Percentiles rank a stretch among this genome's conserved stretches.
Evolutionary conservation across 2,888 invertebrate genomes (phyloP).

Genomic region (Pinctada fucata): DNA sequence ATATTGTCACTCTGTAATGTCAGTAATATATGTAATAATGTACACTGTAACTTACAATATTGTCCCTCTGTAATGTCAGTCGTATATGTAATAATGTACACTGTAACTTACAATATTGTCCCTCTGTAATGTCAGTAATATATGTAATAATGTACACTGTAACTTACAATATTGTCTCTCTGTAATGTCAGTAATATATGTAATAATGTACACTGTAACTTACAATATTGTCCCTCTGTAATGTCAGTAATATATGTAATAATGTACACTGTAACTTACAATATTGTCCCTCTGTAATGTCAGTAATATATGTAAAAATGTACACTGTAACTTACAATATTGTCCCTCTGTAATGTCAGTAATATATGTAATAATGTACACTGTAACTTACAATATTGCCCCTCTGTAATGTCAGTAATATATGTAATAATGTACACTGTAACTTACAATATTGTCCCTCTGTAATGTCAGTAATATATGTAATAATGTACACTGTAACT

Average conservation of each 20-base stretch:
- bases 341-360: constrained; percentile 51
- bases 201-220: too few relatives aligned
- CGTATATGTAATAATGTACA: too few relatives aligned
- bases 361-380: constrained; percentile 41
- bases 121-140: constrained; percentile 57
- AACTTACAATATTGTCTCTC: constrained; percentile 7
- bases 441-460: constrained; percentile 7
- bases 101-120: neutral
- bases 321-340: neutral
- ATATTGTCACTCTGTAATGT: constrained; percentile 46
- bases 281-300: constrained; percentile 47
- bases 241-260: constrained; percentile 54
- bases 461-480: constrained; percentile 60
- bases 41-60: neutral
- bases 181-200: constrained; percentile 60
- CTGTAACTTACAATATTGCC: neutral
- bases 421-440: neutral
- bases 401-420: constrained; percentile 57
- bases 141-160: neutral
- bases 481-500: too few relatives aligned
- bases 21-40: constrained; percentile 48
- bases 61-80: constrained; percentile 51
- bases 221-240: constrained; percentile 40
- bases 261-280: too few relatives aligned
- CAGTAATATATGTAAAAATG: constrained; percentile 48